Percentiles rank a stretch among this genome's conserved stretches.
Evolutionary conservation across 1,140 invertebrate genomes (phyloP).

Genomic region (Plectrocnemia conspersa): DNA sequence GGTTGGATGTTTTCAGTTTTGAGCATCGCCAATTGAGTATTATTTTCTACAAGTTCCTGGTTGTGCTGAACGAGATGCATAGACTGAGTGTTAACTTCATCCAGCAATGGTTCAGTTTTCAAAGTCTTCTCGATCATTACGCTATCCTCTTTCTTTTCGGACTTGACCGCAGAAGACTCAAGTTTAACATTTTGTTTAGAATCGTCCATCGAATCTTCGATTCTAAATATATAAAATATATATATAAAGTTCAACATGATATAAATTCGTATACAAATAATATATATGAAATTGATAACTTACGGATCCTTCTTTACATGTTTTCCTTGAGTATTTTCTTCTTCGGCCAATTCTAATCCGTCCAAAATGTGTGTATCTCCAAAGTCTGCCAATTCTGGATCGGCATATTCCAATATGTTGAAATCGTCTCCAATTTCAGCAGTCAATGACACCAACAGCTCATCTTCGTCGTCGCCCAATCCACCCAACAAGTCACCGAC

Average conservation of each 20-base stretch:
- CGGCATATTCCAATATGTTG: slow-evolving; percentile 92
- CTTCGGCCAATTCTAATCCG: slow-evolving; percentile 69
- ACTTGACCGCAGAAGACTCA: slow-evolving; percentile 26
- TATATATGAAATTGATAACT: too few relatives aligned
- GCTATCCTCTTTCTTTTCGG: slow-evolving; percentile 31
- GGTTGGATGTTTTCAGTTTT: slow-evolving; percentile 22
- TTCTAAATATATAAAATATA: slow-evolving; percentile 20
- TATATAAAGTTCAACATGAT: neutral
- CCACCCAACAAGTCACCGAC: slow-evolving; percentile 76
- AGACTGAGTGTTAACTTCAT: slow-evolving; percentile 18
- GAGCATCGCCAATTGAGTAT: slow-evolving; percentile 8
- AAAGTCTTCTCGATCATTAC: slow-evolving; percentile 23
- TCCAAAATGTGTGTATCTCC: slow-evolving; percentile 73
- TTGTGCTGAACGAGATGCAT: slow-evolving; percentile 15
- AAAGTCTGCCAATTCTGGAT: slow-evolving; percentile 84
- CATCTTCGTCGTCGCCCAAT: slow-evolving; percentile 80
- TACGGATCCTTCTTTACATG: slow-evolving; percentile 32
- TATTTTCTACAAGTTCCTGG: slow-evolving; percentile 9
- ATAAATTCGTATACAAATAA: neutral
- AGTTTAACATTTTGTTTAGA: slow-evolving; percentile 18
- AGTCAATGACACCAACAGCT: slow-evolving; percentile 64
- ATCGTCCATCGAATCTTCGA: slow-evolving; percentile 21
- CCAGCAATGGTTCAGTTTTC: slow-evolving; percentile 25
- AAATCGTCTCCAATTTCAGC: slow-evolving; percentile 91
- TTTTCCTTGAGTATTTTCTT: slow-evolving; percentile 29